phyloP scores from a whole-genome alignment of 2,113 vertebrate genomes.

The Hippotragus niger region DNA sequence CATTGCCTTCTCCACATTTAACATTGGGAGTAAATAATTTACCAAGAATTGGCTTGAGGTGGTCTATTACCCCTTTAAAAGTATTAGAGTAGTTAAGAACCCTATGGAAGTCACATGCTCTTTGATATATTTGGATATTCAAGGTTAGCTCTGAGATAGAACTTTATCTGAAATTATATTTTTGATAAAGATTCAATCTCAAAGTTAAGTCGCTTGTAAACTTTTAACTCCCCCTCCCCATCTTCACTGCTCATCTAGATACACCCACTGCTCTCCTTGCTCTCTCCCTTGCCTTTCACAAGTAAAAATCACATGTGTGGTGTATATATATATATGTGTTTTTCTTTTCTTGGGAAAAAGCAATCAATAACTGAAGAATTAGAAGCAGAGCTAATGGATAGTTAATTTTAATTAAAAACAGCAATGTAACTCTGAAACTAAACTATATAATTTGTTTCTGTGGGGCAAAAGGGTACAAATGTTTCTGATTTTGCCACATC shows the following conservation, averaged over 20 bases:
- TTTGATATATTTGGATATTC: not conserved
- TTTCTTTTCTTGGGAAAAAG: not conserved
- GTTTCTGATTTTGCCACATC: not conserved
- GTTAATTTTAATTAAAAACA: not conserved
- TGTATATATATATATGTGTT: fast-evolving
- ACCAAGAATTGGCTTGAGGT: not conserved
- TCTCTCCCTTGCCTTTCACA: not conserved
- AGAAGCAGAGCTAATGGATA: not conserved
- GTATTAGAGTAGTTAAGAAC: not conserved
- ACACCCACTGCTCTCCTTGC: not conserved
- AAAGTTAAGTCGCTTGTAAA: not conserved
- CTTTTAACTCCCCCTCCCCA: not conserved
- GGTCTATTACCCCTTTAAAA: not conserved
- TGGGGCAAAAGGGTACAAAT: not conserved
- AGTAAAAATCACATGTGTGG: not conserved
- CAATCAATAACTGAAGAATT: not conserved
- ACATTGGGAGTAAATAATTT: not conserved
- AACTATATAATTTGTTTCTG: not conserved
- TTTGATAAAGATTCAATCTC: not conserved
- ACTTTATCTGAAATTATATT: not conserved
- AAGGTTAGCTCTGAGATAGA: not conserved
- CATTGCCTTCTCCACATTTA: not conserved
- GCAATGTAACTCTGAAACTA: not conserved
- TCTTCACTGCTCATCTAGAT: not conserved
- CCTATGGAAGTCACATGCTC: not conserved